Evolutionary conservation across 2,113 vertebrate species (phyloP), one percentile per base, ranked within the genome.

Genomic region (Megalops atlanticus): DNA sequence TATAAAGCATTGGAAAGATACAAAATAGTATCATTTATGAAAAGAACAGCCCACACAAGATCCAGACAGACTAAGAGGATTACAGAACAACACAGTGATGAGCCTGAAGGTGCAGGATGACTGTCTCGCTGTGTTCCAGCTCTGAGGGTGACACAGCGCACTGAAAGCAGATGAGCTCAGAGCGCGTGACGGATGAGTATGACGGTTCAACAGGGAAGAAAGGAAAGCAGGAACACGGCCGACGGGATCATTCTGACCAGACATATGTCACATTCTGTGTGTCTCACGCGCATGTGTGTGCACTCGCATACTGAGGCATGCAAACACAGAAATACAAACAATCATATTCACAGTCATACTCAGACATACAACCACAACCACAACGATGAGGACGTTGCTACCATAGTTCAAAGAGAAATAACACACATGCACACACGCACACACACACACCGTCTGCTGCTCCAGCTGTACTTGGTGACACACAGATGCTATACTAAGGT

Each of bases 381-480:
- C 58, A n/a, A n/a, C n/a, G 11, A 58, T n/a, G 2, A n/a, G 16
- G 3, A 24, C 24, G 11, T 27, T 27, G 58, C 7, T 6, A 8
- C 31, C 58, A 6, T 2, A 31, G 31, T 64, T n/a, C 31, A 31
- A 64, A 64, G 0, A n/a, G 58, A 31, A 27, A 64, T 27, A 5
- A n/a, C 18, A 18, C 21, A n/a, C 24, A 64, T 24, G 24, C 52
- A 58, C 24, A 8, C 52, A 58, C 21, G 52, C 18, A 81, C 85
- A 79, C 80, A 45, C 70, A 81, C 74, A 77, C 43, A 78, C 72
- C 77, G 35, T 82, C 70, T 73, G 70, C 35, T 73, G n/a, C n/a
- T n/a, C n/a, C n/a, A n/a, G n/a, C n/a, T n/a, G n/a, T n/a, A n/a
- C n/a, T n/a, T n/a, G n/a, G 74, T 24, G 24, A 24, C 49, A 54